A percentile compares a stretch with the other conserved stretches of the same genome.
Conservation (phyloP, 2,797 vertebrate genomes). For the Gorsachius magnificus region DNA sequence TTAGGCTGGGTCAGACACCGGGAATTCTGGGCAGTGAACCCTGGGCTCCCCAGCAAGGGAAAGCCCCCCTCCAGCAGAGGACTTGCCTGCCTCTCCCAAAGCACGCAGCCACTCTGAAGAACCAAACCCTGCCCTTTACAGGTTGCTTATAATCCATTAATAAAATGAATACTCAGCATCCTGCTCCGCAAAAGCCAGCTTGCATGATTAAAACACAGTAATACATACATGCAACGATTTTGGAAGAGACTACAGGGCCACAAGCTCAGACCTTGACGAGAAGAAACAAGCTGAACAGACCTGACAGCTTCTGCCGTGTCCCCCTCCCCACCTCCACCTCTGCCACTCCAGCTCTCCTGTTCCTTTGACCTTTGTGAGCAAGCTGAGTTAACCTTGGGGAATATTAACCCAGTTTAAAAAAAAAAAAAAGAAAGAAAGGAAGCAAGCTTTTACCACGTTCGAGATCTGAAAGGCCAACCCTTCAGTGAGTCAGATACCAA, state of each 20-base stretch:
- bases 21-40: background rate
- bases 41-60: background rate
- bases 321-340: background rate
- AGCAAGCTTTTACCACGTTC: background rate
- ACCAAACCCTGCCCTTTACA: background rate
- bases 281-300: background rate
- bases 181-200: background rate
- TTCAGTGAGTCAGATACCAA: background rate
- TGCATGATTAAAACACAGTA: background rate
- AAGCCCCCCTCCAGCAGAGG: background rate
- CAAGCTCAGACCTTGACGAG: background rate
- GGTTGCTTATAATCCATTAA: background rate
- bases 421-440: background rate
- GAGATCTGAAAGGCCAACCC: background rate
- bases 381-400: constrained; percentile 8
- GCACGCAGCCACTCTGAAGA: background rate
- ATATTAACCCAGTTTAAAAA: constrained; percentile 12
- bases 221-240: background rate
- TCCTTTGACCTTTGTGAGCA: constrained; percentile 43
- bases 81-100: background rate
- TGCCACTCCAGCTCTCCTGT: background rate
- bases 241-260: background rate
- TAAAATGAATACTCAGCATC: background rate
- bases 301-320: background rate
- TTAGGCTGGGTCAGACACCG: background rate